A percentile compares a stretch with the other conserved stretches of the same genome.
phyloP scores from a whole-genome alignment of 2,797 vertebrate genomes.

The Urophycis tenuis region DNA sequence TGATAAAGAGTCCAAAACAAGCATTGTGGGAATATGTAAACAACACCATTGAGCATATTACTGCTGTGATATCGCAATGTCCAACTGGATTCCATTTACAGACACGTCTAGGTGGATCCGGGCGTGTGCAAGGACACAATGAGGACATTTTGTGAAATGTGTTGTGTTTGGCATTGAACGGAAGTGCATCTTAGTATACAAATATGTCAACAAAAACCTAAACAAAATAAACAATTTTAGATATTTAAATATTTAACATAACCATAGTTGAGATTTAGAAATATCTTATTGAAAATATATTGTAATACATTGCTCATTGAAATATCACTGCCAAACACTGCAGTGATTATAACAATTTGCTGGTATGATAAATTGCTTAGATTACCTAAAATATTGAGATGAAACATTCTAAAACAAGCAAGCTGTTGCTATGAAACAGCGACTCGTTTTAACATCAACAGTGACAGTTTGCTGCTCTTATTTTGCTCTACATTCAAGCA shows the following conservation, averaged over 20 bases:
- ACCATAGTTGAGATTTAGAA: conserved; percentile 52
- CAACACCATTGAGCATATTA: background rate
- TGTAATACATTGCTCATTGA: conserved; percentile 50
- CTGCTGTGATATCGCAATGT: background rate
- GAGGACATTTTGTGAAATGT: conserved; percentile 21
- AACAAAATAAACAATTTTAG: conserved; percentile 41
- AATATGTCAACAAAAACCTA: conserved; percentile 40
- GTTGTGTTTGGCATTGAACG: conserved; percentile 17
- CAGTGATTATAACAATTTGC: conserved; percentile 16
- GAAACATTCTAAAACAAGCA: conserved; percentile 37
- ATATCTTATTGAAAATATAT: conserved; percentile 59
- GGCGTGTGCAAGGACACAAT: background rate
- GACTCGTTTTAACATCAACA: conserved; percentile 18
- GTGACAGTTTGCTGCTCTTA: conserved; percentile 38
- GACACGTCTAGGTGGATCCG: background rate
- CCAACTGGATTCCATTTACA: background rate
- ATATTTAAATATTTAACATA: conserved; percentile 65
- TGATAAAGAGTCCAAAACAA: background rate
- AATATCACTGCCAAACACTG: conserved; percentile 38
- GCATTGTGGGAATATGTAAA: background rate
- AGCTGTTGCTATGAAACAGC: background rate
- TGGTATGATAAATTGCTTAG: conserved; percentile 15
- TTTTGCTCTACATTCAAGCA: conserved; percentile 72
- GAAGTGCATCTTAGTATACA: conserved; percentile 30
- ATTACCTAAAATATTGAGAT: conserved; percentile 40